These are phyloP conservation scores for Clupea harengus DNA, from an alignment of 2,113 vertebrate genomes.

Conservation along the genomic window DNA sequence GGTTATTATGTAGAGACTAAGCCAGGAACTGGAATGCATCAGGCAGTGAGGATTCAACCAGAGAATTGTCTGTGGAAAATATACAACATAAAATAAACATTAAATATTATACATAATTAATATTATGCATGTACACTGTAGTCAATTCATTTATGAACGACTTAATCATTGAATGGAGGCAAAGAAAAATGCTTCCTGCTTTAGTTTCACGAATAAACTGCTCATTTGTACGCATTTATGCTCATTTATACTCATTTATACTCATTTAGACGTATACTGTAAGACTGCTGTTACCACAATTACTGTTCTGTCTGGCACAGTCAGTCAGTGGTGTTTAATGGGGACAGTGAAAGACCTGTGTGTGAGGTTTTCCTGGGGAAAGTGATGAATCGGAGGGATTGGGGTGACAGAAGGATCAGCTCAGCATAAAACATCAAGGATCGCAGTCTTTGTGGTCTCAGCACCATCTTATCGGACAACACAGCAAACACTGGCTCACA, in stretches of 20 bases:
- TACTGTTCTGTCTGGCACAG: background rate
- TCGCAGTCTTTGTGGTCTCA: background rate
- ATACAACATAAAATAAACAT: too few species aligned
- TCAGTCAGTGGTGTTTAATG: background rate
- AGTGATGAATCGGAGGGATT: background rate
- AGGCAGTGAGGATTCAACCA: background rate
- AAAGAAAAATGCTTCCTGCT: background rate
- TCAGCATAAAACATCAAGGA: conserved; percentile 23
- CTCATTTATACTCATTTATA: background rate
- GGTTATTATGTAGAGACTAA: background rate
- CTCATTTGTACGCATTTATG: background rate
- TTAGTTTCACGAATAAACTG: background rate
- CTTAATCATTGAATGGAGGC: background rate
- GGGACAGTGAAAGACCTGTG: background rate
- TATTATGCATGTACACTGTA: background rate
- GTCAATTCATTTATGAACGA: background rate
- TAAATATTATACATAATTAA: background rate
- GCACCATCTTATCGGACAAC: conserved; percentile 2
- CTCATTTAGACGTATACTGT: background rate
- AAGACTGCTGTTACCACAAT: background rate
- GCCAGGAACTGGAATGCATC: background rate
- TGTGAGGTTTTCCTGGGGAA: background rate
- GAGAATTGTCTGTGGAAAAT: too few species aligned
- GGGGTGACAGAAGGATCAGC: background rate
- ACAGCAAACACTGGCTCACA: background rate